Conservation (phyloP, 2,113 vertebrate genomes). For the Oncorhynchus tshawytscha region DNA sequence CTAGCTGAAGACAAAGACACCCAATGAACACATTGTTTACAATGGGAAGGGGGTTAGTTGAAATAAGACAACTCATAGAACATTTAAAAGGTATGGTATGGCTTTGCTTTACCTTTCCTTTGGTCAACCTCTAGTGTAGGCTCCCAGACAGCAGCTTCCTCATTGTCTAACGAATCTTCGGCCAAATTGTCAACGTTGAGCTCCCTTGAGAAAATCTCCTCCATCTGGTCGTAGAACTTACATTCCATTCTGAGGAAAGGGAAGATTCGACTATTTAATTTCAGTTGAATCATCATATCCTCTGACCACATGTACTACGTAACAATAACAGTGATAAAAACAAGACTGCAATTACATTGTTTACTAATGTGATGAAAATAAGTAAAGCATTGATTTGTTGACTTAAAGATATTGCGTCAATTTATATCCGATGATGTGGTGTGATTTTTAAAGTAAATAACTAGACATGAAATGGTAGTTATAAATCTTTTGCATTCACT, state of each 20-base stretch:
- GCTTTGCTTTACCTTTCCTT: conserved; percentile 46
- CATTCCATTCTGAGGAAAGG: conserved; percentile 57
- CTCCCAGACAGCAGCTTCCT: conserved; percentile 47
- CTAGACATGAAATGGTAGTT: neutral
- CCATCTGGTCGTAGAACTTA: conserved; percentile 68
- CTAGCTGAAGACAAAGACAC: conserved; percentile 19
- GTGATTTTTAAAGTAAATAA: neutral
- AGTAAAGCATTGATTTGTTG: too few species aligned
- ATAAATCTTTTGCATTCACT: conserved; percentile 42
- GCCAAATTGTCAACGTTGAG: conserved; percentile 25
- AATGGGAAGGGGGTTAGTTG: neutral
- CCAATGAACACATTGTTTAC: neutral
- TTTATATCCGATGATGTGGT: neutral
- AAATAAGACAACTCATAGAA: neutral
- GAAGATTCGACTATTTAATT: too few species aligned
- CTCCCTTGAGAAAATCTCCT: conserved; percentile 60
- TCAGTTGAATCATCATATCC: too few species aligned
- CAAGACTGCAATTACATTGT: neutral
- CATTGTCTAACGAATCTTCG: conserved; percentile 16
- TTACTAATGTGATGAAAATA: neutral
- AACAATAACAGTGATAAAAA: too few species aligned
- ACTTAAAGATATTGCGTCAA: neutral
- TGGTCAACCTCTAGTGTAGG: conserved; percentile 22
- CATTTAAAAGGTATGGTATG: neutral
- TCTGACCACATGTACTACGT: too few species aligned